Evolutionary conservation across 2,888 invertebrate genomes (phyloP), one percentile per base, ranked within the genome.

Genomic region (Spicauda simplicius): DNA sequence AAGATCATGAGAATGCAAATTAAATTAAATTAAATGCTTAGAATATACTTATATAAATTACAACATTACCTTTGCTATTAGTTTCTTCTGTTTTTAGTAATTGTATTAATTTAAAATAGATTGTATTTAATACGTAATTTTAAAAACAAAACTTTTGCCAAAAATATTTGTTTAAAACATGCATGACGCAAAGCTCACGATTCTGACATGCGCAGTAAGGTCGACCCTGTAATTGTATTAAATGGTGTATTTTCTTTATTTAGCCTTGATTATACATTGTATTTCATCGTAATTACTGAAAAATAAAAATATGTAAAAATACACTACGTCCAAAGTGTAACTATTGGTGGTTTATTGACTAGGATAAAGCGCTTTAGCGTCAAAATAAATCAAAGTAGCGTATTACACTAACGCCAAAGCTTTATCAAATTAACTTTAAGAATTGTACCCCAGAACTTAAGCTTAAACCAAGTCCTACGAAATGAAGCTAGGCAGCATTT

Each of bases 201-300:
- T 63, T 50, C 33, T 56, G 72, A 70, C 80, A 77, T 80, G 80
- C 80, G 80, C 76, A 72, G 45, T 67, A 48, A 58, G 64, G 54
- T 45, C 71, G 68, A 69, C 76, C 75, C 72, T 73, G 72, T 81
- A 82, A 85, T 81, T 78, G 70, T 78, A 82, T 81, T 84, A 84
- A 81, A 81, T 72, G 68, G 54, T 68, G 63, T 72, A 73, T 76
- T 78, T 73, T 72, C 71, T 65, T 62, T 64, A 68, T 66, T 56
- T 69, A 71, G 70, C 54, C 41, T n/a, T 20, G n/a, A 45, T 30
- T 14, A 41, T 25, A 4, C 19, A 4, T 20, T 53, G n/a, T 37
- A 19, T 37, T 18, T 50, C 1, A 14, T 20, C 4, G 14, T 41
- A 6, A 48, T 16, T n/a, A 7, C 0, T n/a, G 8, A 5, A 48